Conservation (phyloP, 2,888 invertebrate genomes). For the Leucophora obtusa region DNA sequence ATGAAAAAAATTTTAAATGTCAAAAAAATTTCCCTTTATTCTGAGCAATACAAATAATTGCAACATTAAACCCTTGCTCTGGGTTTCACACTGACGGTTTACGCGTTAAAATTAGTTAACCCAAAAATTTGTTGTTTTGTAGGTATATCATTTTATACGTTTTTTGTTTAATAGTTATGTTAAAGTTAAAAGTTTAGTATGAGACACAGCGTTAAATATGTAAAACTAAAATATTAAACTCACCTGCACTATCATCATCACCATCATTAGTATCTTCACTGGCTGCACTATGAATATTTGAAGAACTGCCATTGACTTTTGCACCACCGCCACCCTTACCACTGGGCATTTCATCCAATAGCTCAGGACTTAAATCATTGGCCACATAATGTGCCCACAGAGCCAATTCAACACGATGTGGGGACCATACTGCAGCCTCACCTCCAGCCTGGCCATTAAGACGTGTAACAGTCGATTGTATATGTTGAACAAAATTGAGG, state of each 20-base stretch:
- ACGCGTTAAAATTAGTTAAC: too few species aligned
- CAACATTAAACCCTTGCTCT: too few species aligned
- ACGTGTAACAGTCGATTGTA: conserved; percentile 89
- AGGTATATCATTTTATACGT: too few species aligned
- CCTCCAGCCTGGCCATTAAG: conserved; percentile 87
- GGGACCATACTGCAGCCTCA: conserved; percentile 81
- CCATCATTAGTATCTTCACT: conserved; percentile 73
- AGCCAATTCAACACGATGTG: conserved; percentile 91
- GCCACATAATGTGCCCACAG: conserved; percentile 96
- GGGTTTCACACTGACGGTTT: too few species aligned
- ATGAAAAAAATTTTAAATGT: too few species aligned
- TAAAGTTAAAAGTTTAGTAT: too few species aligned
- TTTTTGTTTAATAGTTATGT: too few species aligned
- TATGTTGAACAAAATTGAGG: conserved; percentile 95
- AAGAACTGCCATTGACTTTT: conserved; percentile 71
- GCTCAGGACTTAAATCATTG: conserved; percentile 89
- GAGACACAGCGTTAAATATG: too few species aligned
- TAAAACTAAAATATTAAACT: conserved; percentile 14
- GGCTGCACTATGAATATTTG: conserved; percentile 67
- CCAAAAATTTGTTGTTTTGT: too few species aligned
- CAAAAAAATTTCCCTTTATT: too few species aligned
- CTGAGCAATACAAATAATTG: too few species aligned
- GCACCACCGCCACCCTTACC: conserved; percentile 68
- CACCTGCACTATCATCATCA: conserved; percentile 75
- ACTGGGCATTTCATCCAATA: conserved; percentile 87